phyloP scores from a whole-genome alignment of 2,888 invertebrate genomes.

The Pristionchus fissidentatus region DNA sequence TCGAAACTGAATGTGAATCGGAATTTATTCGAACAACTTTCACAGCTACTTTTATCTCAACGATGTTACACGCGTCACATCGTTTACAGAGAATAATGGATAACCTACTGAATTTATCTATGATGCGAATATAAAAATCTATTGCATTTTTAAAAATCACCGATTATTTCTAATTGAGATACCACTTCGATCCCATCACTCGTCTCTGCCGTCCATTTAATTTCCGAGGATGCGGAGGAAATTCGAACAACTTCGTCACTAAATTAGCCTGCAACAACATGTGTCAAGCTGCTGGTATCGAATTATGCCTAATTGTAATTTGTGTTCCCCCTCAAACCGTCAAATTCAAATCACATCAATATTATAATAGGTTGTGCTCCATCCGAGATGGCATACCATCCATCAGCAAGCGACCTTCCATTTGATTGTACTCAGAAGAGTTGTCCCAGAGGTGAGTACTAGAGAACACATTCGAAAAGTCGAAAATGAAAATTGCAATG shows the following conservation, averaged over 20 bases:
- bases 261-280: slow-evolving; percentile 65
- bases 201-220: slow-evolving; percentile 58
- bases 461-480: no score
- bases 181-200: slow-evolving; percentile 60
- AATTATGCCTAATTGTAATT: no score
- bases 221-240: slow-evolving; percentile 58
- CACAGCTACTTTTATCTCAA: no score
- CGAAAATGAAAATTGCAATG: no score
- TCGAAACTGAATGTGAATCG: not conserved
- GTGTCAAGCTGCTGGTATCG: slow-evolving; percentile 67
- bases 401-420: slow-evolving; percentile 59
- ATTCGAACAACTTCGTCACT: slow-evolving; percentile 64
- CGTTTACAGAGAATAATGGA: not conserved
- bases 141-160: not conserved
- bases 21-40: no score
- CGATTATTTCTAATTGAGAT: slow-evolving; percentile 53
- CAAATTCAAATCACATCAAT: not conserved
- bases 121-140: not conserved
- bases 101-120: not conserved
- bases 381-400: slow-evolving; percentile 66
- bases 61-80: no score
- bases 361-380: slow-evolving; percentile 64
- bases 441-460: slow-evolving; percentile 63
- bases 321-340: no score
- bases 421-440: slow-evolving; percentile 65